These are phyloP conservation scores for Dynastes hyllus DNA, from an alignment of 2,888 invertebrate species.

Conservation along the genomic window DNA sequence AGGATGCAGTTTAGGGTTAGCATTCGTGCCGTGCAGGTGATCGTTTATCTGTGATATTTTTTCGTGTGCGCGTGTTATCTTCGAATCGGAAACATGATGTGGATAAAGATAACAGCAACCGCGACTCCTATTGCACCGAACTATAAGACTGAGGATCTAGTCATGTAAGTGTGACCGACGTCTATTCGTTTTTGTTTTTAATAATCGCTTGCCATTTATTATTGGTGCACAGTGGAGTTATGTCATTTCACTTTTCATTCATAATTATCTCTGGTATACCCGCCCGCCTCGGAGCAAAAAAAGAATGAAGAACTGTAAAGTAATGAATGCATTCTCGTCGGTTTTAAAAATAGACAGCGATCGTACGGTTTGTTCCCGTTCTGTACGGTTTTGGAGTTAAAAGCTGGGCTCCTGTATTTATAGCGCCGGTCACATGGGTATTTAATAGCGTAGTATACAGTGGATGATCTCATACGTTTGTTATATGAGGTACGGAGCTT, in stretches of 20 bases:
- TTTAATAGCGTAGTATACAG: slow-evolving; percentile 12
- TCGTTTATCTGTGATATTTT: slow-evolving; percentile 27
- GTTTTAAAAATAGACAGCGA: slow-evolving; percentile 35
- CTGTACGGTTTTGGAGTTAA: slow-evolving; percentile 38
- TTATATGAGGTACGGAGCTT: not conserved
- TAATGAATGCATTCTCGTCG: slow-evolving; percentile 33
- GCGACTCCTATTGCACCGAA: not conserved
- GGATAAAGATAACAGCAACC: slow-evolving; percentile 1
- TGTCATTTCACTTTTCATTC: slow-evolving; percentile 47
- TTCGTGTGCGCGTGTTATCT: not conserved
- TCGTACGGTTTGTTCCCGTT: slow-evolving; percentile 20
- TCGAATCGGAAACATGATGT: slow-evolving; percentile 8
- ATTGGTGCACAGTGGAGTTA: slow-evolving; percentile 1
- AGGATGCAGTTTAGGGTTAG: not conserved
- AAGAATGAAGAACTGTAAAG: slow-evolving; percentile 3
- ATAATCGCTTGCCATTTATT: slow-evolving; percentile 16
- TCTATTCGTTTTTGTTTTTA: slow-evolving; percentile 16
- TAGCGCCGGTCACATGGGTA: slow-evolving; percentile 23
- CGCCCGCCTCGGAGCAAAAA: not conserved
- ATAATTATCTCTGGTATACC: slow-evolving; percentile 17
- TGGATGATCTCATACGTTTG: slow-evolving; percentile 31
- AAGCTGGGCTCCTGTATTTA: slow-evolving; percentile 29
- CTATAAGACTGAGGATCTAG: slow-evolving; percentile 19
- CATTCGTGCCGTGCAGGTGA: slow-evolving; percentile 12
- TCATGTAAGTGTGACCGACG: slow-evolving; percentile 18